phyloP scores from a whole-genome alignment of 2,888 invertebrate species.

The Zaprionus lineosus region DNA sequence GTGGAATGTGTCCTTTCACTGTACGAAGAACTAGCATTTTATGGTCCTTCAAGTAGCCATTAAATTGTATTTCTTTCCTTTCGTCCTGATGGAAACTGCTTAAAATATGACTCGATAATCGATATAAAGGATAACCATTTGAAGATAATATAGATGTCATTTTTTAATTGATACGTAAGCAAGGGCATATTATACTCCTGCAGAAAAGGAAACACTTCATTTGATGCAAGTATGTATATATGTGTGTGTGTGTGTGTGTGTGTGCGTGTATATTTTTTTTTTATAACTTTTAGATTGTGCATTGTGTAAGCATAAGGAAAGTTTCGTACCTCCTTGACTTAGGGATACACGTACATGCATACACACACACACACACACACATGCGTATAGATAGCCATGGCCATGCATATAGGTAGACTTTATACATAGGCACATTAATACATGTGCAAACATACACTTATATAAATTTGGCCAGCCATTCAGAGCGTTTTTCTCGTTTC shows the following conservation, averaged over 20 bases:
- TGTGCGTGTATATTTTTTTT: conserved; percentile 11
- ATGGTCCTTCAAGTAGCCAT: neutral
- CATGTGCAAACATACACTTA: conserved; percentile 23
- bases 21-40: too few species aligned
- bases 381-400: neutral
- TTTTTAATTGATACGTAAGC: conserved; percentile 30
- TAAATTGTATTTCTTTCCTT: neutral
- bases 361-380: conserved; percentile 8
- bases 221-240: conserved; percentile 6
- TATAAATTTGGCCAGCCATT: conserved; percentile 49
- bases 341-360: conserved; percentile 7
- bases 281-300: conserved; percentile 24
- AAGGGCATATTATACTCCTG: conserved; percentile 18
- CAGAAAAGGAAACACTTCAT: conserved; percentile 33
- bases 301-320: conserved; percentile 43
- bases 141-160: conserved; percentile 9
- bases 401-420: conserved; percentile 25
- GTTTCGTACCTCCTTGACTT: conserved; percentile 1
- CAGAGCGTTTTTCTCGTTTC: conserved; percentile 39
- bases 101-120: too few species aligned
- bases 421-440: conserved; percentile 16
- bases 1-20: too few species aligned
- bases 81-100: too few species aligned
- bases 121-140: neutral
- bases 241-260: neutral